phyloP scores from a whole-genome alignment of 2,113 vertebrate species.

The Donacobius atricapilla region DNA sequence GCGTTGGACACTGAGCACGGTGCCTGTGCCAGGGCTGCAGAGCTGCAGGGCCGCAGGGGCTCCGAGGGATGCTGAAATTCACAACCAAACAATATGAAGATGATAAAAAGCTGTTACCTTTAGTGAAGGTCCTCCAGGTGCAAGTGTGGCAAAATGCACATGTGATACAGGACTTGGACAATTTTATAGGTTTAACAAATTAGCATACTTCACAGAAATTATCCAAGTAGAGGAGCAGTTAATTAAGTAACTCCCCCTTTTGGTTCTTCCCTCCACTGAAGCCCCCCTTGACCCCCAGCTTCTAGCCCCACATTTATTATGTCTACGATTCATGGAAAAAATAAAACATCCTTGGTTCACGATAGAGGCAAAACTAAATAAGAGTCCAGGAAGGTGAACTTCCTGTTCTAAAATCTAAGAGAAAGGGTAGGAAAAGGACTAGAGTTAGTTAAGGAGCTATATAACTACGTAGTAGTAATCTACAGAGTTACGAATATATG shows the following conservation, averaged over 20 bases:
- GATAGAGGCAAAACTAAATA: not conserved
- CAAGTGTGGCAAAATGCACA: not conserved
- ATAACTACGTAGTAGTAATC: not conserved
- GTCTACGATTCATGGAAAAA: not conserved
- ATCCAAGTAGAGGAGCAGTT: not conserved
- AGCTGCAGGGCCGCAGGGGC: not conserved
- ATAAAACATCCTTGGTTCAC: not conserved
- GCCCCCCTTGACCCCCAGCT: not conserved
- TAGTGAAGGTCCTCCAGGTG: not conserved
- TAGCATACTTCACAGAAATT: not conserved
- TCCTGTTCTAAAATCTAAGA: not conserved
- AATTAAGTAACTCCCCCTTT: not conserved
- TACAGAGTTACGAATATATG: not conserved
- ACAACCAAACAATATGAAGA: not conserved
- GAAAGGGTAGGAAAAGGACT: not conserved
- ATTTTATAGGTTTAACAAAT: not conserved
- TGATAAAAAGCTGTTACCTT: not conserved
- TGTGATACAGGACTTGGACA: fast-evolving
- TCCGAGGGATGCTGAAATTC: not conserved
- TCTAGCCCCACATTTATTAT: not conserved
- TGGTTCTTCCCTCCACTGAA: not conserved
- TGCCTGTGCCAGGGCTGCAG: not conserved
- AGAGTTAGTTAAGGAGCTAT: not conserved
- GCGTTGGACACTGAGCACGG: fast-evolving
- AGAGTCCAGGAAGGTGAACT: not conserved